Conservation (phyloP, 2,888 invertebrate species). For the Lasioglossum malachurum region DNA sequence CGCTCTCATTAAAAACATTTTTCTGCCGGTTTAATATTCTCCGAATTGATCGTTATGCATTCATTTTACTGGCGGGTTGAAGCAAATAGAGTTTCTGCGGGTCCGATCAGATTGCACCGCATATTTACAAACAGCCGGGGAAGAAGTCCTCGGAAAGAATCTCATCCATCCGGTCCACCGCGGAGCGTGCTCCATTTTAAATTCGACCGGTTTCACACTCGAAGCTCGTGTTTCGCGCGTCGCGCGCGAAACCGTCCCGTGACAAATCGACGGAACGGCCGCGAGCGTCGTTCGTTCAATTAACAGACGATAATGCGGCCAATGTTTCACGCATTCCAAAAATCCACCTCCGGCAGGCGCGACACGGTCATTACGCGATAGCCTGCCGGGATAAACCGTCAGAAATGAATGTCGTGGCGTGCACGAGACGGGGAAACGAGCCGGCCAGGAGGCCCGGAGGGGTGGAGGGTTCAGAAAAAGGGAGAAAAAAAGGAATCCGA, state of each 20-base stretch:
- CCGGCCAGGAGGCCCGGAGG: background rate
- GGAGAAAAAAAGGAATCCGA: constrained; percentile 22
- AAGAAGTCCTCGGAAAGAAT: constrained; percentile 10
- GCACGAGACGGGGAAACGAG: constrained; percentile 18
- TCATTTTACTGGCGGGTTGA: background rate
- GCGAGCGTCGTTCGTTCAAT: constrained; percentile 43
- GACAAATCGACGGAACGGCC: constrained; percentile 47
- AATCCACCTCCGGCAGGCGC: constrained; percentile 59
- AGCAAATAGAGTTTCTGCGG: background rate
- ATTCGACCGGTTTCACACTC: constrained; percentile 28
- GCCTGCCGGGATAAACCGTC: constrained; percentile 56
- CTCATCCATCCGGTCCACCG: constrained; percentile 9
- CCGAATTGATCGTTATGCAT: background rate
- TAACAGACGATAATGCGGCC: constrained; percentile 51
- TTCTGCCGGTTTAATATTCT: background rate
- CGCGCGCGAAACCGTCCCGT: constrained; percentile 19
- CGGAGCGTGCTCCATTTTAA: constrained; percentile 38
- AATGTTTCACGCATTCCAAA: constrained; percentile 56
- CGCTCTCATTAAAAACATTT: background rate
- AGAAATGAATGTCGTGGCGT: constrained; percentile 54
- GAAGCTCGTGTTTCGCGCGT: constrained; percentile 9
- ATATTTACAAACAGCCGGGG: background rate
- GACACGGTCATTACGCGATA: constrained; percentile 65
- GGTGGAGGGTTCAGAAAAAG: background rate
- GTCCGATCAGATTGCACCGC: constrained; percentile 10